Evolutionary conservation across 2,113 vertebrate species (phyloP).

Genomic region (Melanerpes formicivorus): DNA sequence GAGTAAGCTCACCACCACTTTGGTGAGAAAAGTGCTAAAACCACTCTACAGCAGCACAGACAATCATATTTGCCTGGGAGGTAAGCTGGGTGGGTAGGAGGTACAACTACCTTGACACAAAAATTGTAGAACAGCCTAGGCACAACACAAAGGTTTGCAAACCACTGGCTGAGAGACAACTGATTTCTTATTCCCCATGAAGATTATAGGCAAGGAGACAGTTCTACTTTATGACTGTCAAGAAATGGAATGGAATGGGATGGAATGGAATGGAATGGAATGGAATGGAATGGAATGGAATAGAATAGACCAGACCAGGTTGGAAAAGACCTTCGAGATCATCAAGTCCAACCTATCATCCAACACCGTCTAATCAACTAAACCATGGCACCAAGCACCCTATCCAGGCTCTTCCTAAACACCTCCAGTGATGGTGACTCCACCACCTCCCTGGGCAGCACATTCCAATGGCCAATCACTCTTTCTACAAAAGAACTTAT

Average conservation of each 20-base stretch:
- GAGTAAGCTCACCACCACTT: neutral
- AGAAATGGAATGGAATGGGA: neutral
- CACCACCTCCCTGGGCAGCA: too few relatives aligned
- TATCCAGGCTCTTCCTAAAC: too few relatives aligned
- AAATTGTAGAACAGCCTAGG: neutral
- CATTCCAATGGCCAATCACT: too few relatives aligned
- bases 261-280: too few relatives aligned
- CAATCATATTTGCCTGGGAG: neutral
- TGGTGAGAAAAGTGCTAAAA: neutral
- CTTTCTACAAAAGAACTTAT: too few relatives aligned
- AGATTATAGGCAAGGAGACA: neutral
- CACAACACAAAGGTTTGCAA: neutral
- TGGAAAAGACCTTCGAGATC: too few relatives aligned
- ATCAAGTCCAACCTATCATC: too few relatives aligned
- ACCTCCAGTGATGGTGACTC: too few relatives aligned
- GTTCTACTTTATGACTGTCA: neutral
- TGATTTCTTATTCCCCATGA: neutral
- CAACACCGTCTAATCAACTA: too few relatives aligned
- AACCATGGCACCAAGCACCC: too few relatives aligned
- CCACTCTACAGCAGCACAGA: neutral
- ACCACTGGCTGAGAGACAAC: rapidly evolving
- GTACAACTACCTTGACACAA: neutral
- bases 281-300: too few relatives aligned
- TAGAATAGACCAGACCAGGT: too few relatives aligned
- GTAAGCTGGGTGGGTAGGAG: neutral